These are phyloP conservation scores for Corythaixoides concolor DNA, from an alignment of 2,113 vertebrate species.

Conservation along the genomic window DNA sequence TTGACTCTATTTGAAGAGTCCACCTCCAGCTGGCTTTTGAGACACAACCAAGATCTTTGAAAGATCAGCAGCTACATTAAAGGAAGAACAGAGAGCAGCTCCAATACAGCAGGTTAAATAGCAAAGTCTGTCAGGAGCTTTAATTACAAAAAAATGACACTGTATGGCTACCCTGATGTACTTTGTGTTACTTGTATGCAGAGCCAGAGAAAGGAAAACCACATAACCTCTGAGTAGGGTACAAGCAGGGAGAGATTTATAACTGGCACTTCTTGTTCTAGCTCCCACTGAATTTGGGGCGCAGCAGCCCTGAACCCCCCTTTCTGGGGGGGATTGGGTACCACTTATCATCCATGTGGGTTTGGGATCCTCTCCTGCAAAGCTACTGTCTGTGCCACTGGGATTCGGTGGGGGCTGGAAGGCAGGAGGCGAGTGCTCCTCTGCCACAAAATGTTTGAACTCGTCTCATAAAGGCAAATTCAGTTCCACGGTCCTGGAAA, in stretches of 20 bases:
- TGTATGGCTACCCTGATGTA: background rate
- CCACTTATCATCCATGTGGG: background rate
- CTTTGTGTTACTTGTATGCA: background rate
- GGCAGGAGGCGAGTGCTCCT: background rate
- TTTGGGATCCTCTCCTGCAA: background rate
- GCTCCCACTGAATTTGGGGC: background rate
- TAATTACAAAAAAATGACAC: constrained; percentile 50
- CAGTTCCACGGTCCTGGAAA: background rate
- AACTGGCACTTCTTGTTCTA: background rate
- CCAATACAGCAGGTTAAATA: constrained; percentile 39
- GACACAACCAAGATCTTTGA: constrained; percentile 56
- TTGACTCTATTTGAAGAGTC: constrained; percentile 51
- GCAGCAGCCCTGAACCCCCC: background rate
- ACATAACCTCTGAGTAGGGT: background rate
- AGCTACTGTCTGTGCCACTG: background rate
- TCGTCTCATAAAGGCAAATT: background rate
- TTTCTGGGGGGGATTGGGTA: background rate
- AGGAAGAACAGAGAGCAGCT: constrained; percentile 38
- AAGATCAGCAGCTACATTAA: constrained; percentile 52
- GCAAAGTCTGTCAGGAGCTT: constrained; percentile 32
- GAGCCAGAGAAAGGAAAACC: background rate
- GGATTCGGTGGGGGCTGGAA: background rate
- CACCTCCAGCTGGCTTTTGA: constrained; percentile 53
- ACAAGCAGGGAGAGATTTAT: background rate
- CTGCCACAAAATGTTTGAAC: background rate